Percentiles rank a stretch among this genome's conserved stretches.
phyloP scores from a whole-genome alignment of 2,797 vertebrate genomes.

The Gallinago stenura region DNA sequence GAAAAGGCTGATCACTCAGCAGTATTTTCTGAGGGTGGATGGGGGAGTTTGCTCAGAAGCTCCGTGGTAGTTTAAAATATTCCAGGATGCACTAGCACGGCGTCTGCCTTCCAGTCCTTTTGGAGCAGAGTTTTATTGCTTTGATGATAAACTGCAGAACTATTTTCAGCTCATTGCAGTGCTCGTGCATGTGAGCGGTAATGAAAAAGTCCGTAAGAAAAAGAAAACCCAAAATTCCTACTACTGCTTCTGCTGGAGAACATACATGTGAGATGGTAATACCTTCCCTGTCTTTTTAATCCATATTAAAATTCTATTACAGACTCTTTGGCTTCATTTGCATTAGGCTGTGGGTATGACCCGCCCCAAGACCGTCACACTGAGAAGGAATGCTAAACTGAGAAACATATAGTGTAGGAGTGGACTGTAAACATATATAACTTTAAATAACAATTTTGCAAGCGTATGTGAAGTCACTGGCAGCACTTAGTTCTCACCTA shows the following conservation, averaged over 20 bases:
- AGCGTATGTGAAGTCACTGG: neutral
- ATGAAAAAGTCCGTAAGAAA: neutral
- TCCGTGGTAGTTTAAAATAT: neutral
- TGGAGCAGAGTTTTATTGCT: neutral
- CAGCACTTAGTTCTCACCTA: constrained; percentile 18
- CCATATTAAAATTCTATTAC: neutral
- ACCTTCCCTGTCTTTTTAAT: neutral
- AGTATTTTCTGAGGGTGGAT: neutral
- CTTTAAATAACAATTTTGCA: neutral
- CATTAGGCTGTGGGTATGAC: neutral
- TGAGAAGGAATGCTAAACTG: neutral
- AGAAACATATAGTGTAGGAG: neutral
- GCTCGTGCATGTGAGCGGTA: neutral
- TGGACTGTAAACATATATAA: neutral
- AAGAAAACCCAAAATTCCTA: neutral
- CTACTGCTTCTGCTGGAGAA: neutral
- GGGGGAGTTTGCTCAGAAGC: constrained; percentile 14
- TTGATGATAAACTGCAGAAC: neutral
- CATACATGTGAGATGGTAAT: neutral
- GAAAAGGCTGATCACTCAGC: constrained; percentile 42
- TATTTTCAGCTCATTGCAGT: neutral
- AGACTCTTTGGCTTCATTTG: neutral
- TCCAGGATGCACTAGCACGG: neutral
- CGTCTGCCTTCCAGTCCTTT: neutral
- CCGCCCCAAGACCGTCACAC: neutral